Conservation (phyloP, 2,888 invertebrate species). For the Leptogaster cylindrica region DNA sequence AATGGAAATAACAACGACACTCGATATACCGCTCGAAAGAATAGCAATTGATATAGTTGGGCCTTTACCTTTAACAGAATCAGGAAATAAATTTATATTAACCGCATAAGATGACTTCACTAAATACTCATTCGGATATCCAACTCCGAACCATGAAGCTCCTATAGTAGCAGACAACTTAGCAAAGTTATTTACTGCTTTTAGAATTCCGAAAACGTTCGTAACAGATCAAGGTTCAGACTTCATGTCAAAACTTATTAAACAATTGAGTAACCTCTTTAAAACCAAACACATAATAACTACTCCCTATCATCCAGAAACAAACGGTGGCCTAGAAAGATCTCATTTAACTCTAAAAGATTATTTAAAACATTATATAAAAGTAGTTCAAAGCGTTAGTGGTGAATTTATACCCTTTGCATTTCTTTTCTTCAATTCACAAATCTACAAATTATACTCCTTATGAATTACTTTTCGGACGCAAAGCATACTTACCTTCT, state of each 20-base stretch:
- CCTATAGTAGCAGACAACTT: slow-evolving; percentile 50
- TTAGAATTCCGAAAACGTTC: slow-evolving; percentile 31
- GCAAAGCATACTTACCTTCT: too few relatives aligned
- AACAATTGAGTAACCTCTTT: slow-evolving; percentile 51
- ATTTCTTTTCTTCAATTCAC: too few relatives aligned
- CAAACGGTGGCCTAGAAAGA: slow-evolving; percentile 50
- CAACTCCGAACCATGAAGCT: slow-evolving; percentile 54
- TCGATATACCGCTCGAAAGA: slow-evolving; percentile 22
- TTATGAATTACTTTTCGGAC: too few relatives aligned
- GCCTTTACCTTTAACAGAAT: slow-evolving; percentile 38
- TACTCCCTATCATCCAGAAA: slow-evolving; percentile 51
- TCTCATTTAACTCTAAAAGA: slow-evolving; percentile 53
- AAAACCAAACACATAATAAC: slow-evolving; percentile 52
- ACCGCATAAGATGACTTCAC: slow-evolving; percentile 55
- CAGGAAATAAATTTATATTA: slow-evolving; percentile 51
- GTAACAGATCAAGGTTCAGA: slow-evolving; percentile 41
- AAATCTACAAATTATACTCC: too few relatives aligned
- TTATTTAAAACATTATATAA: slow-evolving; percentile 52
- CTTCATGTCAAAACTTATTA: slow-evolving; percentile 50
- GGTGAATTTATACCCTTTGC: too few relatives aligned
- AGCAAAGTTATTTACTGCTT: neutral
- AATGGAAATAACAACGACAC: slow-evolving; percentile 49
- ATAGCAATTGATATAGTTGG: slow-evolving; percentile 23
- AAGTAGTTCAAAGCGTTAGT: neutral
- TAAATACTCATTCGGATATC: slow-evolving; percentile 53